These are phyloP conservation scores for Dromas ardeola DNA, from an alignment of 2,113 vertebrate species.

Conservation along the genomic window DNA sequence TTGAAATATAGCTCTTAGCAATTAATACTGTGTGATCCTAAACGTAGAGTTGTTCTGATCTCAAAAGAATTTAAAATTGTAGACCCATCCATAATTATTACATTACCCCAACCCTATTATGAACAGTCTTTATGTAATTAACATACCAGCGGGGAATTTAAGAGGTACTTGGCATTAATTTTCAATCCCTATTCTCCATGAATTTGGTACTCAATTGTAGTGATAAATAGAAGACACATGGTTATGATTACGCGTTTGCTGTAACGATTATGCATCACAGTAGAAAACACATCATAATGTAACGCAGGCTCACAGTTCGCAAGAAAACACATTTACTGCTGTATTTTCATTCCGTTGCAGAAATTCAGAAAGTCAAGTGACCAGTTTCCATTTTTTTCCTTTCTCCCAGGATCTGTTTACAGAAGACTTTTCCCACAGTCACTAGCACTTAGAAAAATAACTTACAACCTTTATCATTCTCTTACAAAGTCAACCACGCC, in stretches of 20 bases:
- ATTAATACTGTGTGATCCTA: not conserved
- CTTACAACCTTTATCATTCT: not conserved
- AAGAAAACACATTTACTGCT: not conserved
- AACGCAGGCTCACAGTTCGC: not conserved
- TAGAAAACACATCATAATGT: not conserved
- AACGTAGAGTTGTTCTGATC: not conserved
- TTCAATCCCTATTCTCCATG: slow-evolving; percentile 31
- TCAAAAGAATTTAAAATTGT: slow-evolving; percentile 44
- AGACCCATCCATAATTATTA: slow-evolving; percentile 52
- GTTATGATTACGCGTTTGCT: not conserved
- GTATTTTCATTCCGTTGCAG: not conserved
- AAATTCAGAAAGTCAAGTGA: not conserved
- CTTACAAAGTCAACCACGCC: not conserved
- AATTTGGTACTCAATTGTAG: slow-evolving; percentile 41
- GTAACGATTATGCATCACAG: not conserved
- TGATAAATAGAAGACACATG: slow-evolving; percentile 55
- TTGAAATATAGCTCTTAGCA: not conserved
- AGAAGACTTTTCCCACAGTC: slow-evolving; percentile 38
- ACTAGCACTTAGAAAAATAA: slow-evolving; percentile 44
- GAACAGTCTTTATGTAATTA: slow-evolving; percentile 57
- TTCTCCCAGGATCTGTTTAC: not conserved
- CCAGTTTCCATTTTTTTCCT: not conserved
- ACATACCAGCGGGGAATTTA: slow-evolving; percentile 59
- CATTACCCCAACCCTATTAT: slow-evolving; percentile 56
- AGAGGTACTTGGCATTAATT: slow-evolving; percentile 60